A percentile compares a stretch with the other conserved stretches of the same genome.
phyloP scores from a whole-genome alignment of 2,888 invertebrate genomes.

The Habroteleia sp. region DNA sequence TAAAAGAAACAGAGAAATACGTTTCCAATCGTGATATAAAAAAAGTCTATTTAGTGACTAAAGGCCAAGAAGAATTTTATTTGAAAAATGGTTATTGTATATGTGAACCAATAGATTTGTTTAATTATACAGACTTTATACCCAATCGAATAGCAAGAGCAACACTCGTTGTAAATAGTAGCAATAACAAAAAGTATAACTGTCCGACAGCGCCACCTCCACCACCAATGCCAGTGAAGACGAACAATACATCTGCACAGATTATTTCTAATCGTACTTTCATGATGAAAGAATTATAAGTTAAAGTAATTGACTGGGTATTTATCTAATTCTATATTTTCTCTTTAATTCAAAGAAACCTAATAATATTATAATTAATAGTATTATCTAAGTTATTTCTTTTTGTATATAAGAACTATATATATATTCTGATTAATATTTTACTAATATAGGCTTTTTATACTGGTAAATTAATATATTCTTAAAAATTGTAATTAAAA shows the following conservation, averaged over 20 bases:
- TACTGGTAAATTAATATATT: too few relatives aligned
- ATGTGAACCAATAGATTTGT: slow-evolving; percentile 87
- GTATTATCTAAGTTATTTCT: too few relatives aligned
- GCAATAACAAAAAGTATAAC: slow-evolving; percentile 57
- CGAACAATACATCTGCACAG: slow-evolving; percentile 9
- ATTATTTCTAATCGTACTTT: slow-evolving; percentile 36
- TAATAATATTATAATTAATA: too few relatives aligned
- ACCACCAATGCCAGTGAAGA: slow-evolving; percentile 78
- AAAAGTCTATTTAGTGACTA: slow-evolving; percentile 86
- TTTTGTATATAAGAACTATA: too few relatives aligned
- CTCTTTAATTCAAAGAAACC: too few relatives aligned
- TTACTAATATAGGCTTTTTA: too few relatives aligned
- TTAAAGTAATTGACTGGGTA: slow-evolving; percentile 1
- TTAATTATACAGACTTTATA: slow-evolving; percentile 81
- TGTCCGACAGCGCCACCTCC: slow-evolving; percentile 76
- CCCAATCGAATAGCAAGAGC: slow-evolving; percentile 30
- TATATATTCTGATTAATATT: too few relatives aligned
- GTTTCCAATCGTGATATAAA: slow-evolving; percentile 84
- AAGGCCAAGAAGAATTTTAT: slow-evolving; percentile 89
- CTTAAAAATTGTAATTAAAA: too few relatives aligned
- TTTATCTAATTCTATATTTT: too few relatives aligned
- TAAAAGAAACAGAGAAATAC: slow-evolving; percentile 89
- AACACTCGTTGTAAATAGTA: slow-evolving; percentile 3
- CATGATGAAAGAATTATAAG: slow-evolving; percentile 60
- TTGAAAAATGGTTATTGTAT: slow-evolving; percentile 87